Evolutionary conservation across 2,797 vertebrate species (phyloP), one percentile per base, ranked within the genome.

Genomic region (Saxicola maurus): DNA sequence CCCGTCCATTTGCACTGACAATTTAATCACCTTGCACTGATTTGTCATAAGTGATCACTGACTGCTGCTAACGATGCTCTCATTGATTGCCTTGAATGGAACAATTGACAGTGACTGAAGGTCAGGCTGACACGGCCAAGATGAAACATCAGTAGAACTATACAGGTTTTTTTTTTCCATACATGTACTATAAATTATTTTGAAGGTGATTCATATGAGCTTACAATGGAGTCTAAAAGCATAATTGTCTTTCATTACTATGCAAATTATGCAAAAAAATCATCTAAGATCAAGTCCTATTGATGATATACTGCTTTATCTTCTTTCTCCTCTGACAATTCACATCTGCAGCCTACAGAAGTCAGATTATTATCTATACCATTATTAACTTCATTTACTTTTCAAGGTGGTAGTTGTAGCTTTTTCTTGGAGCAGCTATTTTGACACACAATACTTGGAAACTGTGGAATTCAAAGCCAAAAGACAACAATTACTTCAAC

Each of bases 251-350:
- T 86, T 61, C 93, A 96, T 96, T 97, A 91, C 91, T 94, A 97
- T 97, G 96, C 93, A 97, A 97, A 97, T 96, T 79, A 12, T 46
- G 91, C 77, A 96, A 96, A 96, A 96, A 92, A 89, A 82, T 89
- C 82, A 92, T 79, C 92, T 94, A 95, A 95, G 90, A 96, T 93
- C 93, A 90, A 92, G 91, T 91, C 89, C 91, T 96, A 96, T 86
- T 93, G 92, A 96, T 94, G 95, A 95, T 90, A 92, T 74, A 87
- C 69, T 31, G 91, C 94, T 96, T 96, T 96, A 96, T 96, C 95
- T 96, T 89, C 69, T 84, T 74, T 82, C 46, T 91, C 91, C 82
- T 92, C 90, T 95, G 92, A 97, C 90, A 94, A 81, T 89, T 90
- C 90, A 31, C 92, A 96, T 93, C 89, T 94, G 94, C 81, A 87